A percentile compares a stretch with the other conserved stretches of the same genome.
Conservation (phyloP, 2,113 vertebrate genomes). For the Cyphomyrus plagiostoma region DNA sequence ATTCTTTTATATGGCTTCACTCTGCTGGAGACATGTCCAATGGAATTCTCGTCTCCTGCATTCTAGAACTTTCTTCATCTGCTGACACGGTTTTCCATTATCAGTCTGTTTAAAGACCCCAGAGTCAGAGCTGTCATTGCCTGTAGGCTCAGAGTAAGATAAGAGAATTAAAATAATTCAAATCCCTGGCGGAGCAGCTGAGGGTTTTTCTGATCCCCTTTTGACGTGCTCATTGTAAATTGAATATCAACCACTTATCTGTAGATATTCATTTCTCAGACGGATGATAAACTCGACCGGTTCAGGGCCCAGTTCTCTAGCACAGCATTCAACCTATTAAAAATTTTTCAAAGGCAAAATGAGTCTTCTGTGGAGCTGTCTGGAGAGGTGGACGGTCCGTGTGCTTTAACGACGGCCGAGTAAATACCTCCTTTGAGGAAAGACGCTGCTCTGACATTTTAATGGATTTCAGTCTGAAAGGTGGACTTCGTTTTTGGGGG, state of each 20-base stretch:
- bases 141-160: not conserved
- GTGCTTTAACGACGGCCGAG: not conserved
- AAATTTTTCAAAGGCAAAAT: not conserved
- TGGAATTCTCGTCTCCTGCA: not conserved
- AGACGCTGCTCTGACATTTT: not conserved
- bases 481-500: not conserved
- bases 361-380: not conserved
- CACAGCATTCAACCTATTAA: not conserved
- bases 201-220: not conserved
- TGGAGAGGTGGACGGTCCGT: not conserved
- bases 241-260: not conserved
- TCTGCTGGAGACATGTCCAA: not conserved
- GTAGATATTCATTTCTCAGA: not conserved
- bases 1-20: not conserved
- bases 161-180: constrained; percentile 2
- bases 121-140: not conserved
- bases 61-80: not conserved
- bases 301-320: not conserved
- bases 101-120: not conserved
- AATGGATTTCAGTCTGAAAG: not conserved
- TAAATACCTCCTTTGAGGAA: not conserved
- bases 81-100: not conserved
- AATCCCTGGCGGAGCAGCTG: not conserved
- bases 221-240: not conserved
- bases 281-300: not conserved